Evolutionary conservation across 1,140 invertebrate genomes (phyloP).

Genomic region (Dendroctonus valens): DNA sequence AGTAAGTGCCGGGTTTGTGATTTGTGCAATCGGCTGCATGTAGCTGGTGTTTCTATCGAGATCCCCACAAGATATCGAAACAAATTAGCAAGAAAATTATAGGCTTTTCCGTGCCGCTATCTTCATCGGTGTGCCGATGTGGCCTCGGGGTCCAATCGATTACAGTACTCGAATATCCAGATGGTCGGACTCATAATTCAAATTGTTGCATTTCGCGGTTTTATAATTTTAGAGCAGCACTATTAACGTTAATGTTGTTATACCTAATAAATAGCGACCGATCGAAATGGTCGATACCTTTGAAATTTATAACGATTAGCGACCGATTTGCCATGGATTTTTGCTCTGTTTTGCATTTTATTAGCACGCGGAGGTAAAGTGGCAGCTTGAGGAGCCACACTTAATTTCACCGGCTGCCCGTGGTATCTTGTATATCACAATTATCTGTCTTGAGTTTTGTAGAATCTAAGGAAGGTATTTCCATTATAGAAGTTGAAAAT

Average conservation of each 20-base stretch:
- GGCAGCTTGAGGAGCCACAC: too few relatives aligned
- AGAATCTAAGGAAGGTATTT: too few relatives aligned
- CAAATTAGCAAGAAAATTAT: slow-evolving; percentile 51
- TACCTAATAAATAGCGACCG: slow-evolving; percentile 37
- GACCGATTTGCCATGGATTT: slow-evolving; percentile 10
- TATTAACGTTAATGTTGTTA: slow-evolving; percentile 40
- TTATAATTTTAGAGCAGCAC: slow-evolving; percentile 46
- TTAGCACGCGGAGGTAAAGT: neutral
- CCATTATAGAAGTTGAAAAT: too few relatives aligned
- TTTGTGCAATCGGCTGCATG: slow-evolving; percentile 28
- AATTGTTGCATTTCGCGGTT: slow-evolving; percentile 47
- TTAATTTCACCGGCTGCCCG: too few relatives aligned
- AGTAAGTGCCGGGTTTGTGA: slow-evolving; percentile 15
- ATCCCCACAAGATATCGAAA: slow-evolving; percentile 47
- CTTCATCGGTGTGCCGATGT: slow-evolving; percentile 45
- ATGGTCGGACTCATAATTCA: slow-evolving; percentile 46
- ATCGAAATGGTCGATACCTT: slow-evolving; percentile 30
- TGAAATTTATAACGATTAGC: slow-evolving; percentile 26
- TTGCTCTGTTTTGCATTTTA: slow-evolving; percentile 14
- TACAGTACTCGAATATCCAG: slow-evolving; percentile 46
- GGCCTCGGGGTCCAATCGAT: slow-evolving; percentile 49
- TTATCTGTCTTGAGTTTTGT: too few relatives aligned
- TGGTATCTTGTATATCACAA: too few relatives aligned
- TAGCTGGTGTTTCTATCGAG: slow-evolving; percentile 35
- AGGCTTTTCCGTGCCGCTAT: slow-evolving; percentile 51